phyloP scores from a whole-genome alignment of 2,888 invertebrate genomes.

The Drosophila neonasuta region DNA sequence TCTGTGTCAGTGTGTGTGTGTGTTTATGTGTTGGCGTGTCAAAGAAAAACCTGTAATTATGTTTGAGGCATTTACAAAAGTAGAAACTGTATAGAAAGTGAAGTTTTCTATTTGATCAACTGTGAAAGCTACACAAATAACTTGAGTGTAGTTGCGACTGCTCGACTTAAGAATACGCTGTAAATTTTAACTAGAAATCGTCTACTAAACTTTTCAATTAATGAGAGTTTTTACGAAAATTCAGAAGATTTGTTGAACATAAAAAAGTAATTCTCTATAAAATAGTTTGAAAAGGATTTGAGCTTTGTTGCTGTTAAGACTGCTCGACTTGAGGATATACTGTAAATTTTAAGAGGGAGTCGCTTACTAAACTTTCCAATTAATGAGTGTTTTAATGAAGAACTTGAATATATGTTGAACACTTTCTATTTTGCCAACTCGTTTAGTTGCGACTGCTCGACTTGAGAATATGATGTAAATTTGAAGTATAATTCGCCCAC shows the following conservation, averaged over 20 bases:
- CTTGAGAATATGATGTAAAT: background rate
- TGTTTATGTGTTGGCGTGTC: slow-evolving; percentile 16
- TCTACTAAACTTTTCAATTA: too few relatives aligned
- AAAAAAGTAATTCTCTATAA: background rate
- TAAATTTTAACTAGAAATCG: background rate
- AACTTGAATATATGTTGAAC: background rate
- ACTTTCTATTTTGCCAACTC: too few relatives aligned
- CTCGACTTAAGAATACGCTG: background rate
- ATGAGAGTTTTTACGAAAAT: too few relatives aligned
- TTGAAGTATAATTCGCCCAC: background rate
- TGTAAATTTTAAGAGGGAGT: background rate
- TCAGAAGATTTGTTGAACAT: background rate
- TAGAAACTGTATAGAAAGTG: background rate
- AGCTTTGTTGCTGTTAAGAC: background rate
- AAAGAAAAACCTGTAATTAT: slow-evolving; percentile 29
- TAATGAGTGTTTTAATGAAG: too few relatives aligned
- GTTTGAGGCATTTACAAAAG: background rate
- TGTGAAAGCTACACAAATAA: background rate
- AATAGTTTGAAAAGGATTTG: background rate
- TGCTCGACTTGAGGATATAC: too few relatives aligned
- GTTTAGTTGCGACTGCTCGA: too few relatives aligned
- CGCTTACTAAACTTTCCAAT: too few relatives aligned
- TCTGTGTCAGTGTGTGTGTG: slow-evolving; percentile 1
- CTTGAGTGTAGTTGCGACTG: background rate
- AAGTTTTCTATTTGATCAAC: background rate